These are phyloP conservation scores for Serinus canaria DNA, from an alignment of 2,113 vertebrate species.

Conservation along the genomic window DNA sequence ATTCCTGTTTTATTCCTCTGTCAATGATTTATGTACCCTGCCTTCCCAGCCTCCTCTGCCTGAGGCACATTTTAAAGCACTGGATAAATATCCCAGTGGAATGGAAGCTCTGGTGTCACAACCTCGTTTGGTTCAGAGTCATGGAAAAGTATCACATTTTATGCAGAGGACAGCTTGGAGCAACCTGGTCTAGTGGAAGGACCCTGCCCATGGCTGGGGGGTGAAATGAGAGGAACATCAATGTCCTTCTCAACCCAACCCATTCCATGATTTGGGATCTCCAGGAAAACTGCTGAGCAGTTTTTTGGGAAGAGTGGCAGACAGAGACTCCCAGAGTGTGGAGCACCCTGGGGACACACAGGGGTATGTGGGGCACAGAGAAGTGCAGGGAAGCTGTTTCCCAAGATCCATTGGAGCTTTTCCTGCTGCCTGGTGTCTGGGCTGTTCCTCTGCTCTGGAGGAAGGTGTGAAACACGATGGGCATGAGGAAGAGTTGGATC, in stretches of 20 bases:
- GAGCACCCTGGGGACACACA: background rate
- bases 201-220: background rate
- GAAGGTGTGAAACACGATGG: background rate
- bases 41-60: background rate
- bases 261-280: background rate
- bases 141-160: background rate
- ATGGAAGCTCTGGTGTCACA: background rate
- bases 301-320: background rate
- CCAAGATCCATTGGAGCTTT: fast-evolving
- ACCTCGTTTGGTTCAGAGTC: background rate
- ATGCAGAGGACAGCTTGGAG: background rate
- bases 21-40: background rate
- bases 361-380: fast-evolving
- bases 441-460: background rate
- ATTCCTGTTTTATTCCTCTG: background rate
- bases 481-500: background rate
- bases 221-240: background rate
- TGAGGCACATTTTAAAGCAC: background rate
- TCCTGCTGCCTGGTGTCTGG: background rate
- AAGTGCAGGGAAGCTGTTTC: background rate
- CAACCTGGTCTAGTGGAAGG: background rate
- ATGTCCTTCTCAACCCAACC: background rate
- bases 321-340: fast-evolving
- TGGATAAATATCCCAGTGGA: background rate
- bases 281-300: background rate